Evolutionary conservation across 2,113 vertebrate species (phyloP), one percentile per base, ranked within the genome.

Genomic region (Erpornis zantholeuca): DNA sequence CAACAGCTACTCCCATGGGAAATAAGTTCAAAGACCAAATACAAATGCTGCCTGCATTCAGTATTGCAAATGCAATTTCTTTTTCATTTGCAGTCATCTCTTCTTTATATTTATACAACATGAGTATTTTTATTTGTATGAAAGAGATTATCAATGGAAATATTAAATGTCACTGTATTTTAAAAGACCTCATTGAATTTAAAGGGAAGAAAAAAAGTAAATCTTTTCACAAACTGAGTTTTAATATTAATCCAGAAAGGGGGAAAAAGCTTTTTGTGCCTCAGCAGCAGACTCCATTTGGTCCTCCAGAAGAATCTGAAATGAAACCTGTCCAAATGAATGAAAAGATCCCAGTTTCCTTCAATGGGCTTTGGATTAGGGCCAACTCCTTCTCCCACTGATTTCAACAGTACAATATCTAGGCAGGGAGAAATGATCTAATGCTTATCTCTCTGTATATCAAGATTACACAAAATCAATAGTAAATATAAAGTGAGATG

Each of bases 11-110:
- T 96, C 97, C 82, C 33, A 79, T 96, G 95, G 97, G 97, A 98
- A 98, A 95, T 92, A 96, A 96, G 92, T 97, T 98, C 95, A 97
- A 97, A 97, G 94, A 94, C 96, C 95, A 82, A 89, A 92, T 75
- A 96, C 80, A 96, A 96, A 94, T 71, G 90, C 73, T 96, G 96
- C 87, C 90, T 92, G 95, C 69, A 40, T 96, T 90, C 72, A 90
- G 77, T 94, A 92, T 72, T 88, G 61, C 79, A 96, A 94, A 76
- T 86, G 80, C 57, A 88, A 3, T 42, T 36, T 75, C n/a, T 88
- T 90, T 92, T 80, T 70, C 57, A 70, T 66, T 92, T 95, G 66
- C 25, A 66, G 82, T 94, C 82, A 66, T 85, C 76, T 78, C 92
- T 83, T 52, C 44, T 52, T 92, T 85, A 92, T 91, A 44, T 95